Evolutionary conservation across 2,113 vertebrate genomes (phyloP).

Genomic region (Chionomys nivalis): DNA sequence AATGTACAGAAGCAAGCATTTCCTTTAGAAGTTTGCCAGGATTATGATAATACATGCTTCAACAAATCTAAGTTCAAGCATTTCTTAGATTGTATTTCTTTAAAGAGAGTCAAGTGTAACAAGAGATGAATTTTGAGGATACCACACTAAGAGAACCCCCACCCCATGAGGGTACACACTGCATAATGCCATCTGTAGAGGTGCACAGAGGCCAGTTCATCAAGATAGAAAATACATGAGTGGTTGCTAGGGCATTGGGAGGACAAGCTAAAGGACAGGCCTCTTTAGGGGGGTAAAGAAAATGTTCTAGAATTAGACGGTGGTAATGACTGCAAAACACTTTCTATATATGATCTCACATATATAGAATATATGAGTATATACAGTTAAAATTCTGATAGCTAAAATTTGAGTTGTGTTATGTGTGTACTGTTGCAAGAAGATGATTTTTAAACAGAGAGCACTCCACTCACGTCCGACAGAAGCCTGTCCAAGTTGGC

Average conservation of each 20-base stretch:
- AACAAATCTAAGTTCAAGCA: not conserved
- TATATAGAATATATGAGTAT: not conserved
- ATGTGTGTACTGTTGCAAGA: not conserved
- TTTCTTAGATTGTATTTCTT: not conserved
- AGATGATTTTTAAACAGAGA: not conserved
- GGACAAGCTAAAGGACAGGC: not conserved
- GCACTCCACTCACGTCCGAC: slow-evolving; percentile 90
- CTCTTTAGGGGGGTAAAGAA: slow-evolving; percentile 1
- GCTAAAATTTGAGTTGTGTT: not conserved
- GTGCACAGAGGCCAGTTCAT: not conserved
- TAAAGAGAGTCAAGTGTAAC: not conserved
- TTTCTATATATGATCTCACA: not conserved
- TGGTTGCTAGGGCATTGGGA: not conserved
- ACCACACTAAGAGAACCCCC: not conserved
- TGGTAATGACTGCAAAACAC: not conserved
- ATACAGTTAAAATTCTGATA: not conserved
- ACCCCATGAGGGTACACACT: not conserved
- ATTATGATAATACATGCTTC: not conserved
- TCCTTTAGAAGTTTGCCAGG: not conserved
- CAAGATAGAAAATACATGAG: not conserved
- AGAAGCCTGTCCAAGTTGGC: slow-evolving; percentile 96
- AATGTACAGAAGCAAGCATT: slow-evolving; percentile 25
- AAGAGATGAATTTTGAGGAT: not conserved
- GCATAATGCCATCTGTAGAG: not conserved
- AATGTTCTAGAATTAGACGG: not conserved